Conservation (phyloP, 92 coral and sea anemone species). For the Galaxea fascicularis region DNA sequence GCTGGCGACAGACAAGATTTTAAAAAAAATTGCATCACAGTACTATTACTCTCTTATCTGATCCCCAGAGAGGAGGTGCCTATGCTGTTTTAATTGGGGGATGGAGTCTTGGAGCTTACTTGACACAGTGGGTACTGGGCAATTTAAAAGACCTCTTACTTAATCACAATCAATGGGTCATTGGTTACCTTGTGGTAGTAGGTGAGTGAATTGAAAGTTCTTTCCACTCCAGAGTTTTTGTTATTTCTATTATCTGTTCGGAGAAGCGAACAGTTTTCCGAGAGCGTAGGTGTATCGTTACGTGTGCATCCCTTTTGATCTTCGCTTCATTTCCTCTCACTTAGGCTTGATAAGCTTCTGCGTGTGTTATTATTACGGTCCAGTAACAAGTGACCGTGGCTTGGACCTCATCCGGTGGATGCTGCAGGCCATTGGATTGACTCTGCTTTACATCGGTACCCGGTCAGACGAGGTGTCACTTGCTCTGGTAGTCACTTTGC, state of each 20-base stretch:
- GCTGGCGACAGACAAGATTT: too few relatives aligned
- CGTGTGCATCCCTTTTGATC: too few relatives aligned
- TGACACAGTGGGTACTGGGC: slow-evolving; percentile 69
- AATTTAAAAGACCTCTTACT: slow-evolving; percentile 63
- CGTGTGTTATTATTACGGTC: slow-evolving; percentile 95
- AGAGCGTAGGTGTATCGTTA: too few relatives aligned
- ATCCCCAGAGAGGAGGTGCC: slow-evolving; percentile 83
- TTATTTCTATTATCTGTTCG: too few relatives aligned
- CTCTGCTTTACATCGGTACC: slow-evolving; percentile 82
- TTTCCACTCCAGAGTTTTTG: neutral
- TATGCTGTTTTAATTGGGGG: slow-evolving; percentile 90
- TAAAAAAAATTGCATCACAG: too few relatives aligned
- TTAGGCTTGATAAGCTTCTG: slow-evolving; percentile 88
- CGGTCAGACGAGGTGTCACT: slow-evolving; percentile 87
- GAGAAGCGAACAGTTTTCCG: neutral
- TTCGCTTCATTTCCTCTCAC: neutral
- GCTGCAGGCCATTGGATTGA: slow-evolving; percentile 75
- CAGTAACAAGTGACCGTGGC: slow-evolving; percentile 89
- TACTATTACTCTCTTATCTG: neutral
- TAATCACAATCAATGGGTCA: slow-evolving; percentile 67
- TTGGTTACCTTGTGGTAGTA: slow-evolving; percentile 79
- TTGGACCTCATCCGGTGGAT: slow-evolving; percentile 92
- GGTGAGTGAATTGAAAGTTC: slow-evolving; percentile 52
- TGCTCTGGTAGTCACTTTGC: slow-evolving; percentile 68
- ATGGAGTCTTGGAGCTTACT: slow-evolving; percentile 80